These are phyloP conservation scores for Nebria brevicollis DNA, from an alignment of 2,888 invertebrate species.

Conservation along the genomic window DNA sequence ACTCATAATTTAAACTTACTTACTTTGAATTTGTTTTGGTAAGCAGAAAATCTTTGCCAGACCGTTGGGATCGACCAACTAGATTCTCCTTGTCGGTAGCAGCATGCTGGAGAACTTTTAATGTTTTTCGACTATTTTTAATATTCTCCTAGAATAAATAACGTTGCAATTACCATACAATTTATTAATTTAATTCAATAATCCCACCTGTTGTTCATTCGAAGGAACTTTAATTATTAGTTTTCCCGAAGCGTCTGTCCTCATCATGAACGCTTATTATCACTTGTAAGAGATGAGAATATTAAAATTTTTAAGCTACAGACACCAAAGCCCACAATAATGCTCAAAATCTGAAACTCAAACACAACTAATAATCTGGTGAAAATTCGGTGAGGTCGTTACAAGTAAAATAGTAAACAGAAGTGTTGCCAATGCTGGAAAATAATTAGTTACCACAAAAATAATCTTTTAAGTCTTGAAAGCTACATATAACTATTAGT, in stretches of 20 bases:
- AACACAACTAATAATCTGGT: not conserved
- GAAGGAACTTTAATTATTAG: constrained; percentile 55
- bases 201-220: constrained; percentile 57
- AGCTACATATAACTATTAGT: no score
- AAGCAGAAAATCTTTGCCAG: constrained; percentile 57
- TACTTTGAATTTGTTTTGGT: constrained; percentile 26
- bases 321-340: not conserved
- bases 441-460: not conserved
- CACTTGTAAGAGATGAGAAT: not conserved
- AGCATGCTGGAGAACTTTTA: constrained; percentile 79
- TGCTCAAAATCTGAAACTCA: not conserved
- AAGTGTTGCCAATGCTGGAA: not conserved
- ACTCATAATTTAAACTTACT: not conserved
- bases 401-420: not conserved
- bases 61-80: constrained; percentile 71
- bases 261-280: constrained; percentile 53
- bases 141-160: constrained; percentile 66
- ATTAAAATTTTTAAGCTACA: not conserved
- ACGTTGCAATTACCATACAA: not conserved
- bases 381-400: not conserved
- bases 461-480: no score
- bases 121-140: constrained; percentile 71
- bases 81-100: constrained; percentile 81
- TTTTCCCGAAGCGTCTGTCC: constrained; percentile 55
- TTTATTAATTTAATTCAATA: constrained; percentile 32